Conservation (phyloP, 1,140 invertebrate genomes). For the Drosophila elegans region DNA sequence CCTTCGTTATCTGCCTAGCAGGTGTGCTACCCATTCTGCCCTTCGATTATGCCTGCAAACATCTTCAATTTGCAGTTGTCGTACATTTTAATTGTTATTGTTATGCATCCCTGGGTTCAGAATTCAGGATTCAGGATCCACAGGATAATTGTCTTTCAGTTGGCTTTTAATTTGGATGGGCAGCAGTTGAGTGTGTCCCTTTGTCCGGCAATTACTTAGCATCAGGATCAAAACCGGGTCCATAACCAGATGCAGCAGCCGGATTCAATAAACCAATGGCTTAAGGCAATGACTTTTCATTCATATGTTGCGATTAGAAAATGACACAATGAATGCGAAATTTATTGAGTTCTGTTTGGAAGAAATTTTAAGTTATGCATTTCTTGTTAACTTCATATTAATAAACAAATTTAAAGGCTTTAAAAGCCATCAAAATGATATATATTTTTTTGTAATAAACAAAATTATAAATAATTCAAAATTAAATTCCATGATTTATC, state of each 20-base stretch:
- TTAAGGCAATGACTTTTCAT: constrained; percentile 6
- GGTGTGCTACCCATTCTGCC: background rate
- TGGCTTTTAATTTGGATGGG: constrained; percentile 59
- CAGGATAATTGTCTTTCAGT: constrained; percentile 63
- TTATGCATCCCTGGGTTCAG: constrained; percentile 62
- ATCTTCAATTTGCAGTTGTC: constrained; percentile 82
- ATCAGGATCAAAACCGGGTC: constrained; percentile 14
- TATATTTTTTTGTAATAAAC: background rate
- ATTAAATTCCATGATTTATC: no score
- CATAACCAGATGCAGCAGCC: constrained; percentile 7
- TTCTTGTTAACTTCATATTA: no score
- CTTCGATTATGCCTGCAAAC: constrained; percentile 50
- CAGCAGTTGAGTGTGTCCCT: constrained; percentile 36
- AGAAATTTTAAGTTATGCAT: background rate
- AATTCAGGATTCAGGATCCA: background rate
- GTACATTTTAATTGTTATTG: constrained; percentile 82
- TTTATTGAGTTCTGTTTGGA: background rate
- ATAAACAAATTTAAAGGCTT: no score
- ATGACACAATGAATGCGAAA: background rate
- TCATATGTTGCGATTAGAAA: background rate
- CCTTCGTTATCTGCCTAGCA: constrained; percentile 37
- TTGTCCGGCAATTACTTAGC: constrained; percentile 50
- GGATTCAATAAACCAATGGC: constrained; percentile 42
- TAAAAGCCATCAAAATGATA: no score
- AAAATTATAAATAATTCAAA: background rate